These are phyloP conservation scores for Spondyliosoma cantharus DNA, from an alignment of 2,797 vertebrate species.

Conservation along the genomic window DNA sequence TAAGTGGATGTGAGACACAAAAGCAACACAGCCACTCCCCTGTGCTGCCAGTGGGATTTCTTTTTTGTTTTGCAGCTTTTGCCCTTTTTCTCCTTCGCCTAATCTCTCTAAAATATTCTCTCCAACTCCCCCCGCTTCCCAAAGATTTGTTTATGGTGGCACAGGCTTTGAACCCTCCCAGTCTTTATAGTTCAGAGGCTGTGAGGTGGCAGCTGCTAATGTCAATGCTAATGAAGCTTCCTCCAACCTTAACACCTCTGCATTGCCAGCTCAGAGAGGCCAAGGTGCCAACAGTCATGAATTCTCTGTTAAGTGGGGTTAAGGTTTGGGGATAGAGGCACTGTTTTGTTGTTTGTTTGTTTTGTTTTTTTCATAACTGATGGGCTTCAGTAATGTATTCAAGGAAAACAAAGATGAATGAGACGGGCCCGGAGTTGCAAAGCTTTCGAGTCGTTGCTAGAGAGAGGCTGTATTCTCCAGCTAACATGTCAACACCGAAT, in stretches of 20 bases:
- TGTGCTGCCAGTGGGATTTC: conserved; percentile 34
- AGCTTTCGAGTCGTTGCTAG: conserved; percentile 46
- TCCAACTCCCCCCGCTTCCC: conserved; percentile 47
- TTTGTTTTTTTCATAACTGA: conserved; percentile 9
- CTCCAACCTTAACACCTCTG: conserved; percentile 68
- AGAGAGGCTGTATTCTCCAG: conserved; percentile 45
- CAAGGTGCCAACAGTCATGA: conserved; percentile 44
- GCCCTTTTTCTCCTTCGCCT: conserved; percentile 62
- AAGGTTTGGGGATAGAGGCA: conserved; percentile 29
- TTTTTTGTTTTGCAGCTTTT: conserved; percentile 49
- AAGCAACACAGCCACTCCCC: conserved; percentile 38
- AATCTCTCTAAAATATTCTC: conserved; percentile 60
- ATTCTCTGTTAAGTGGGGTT: conserved; percentile 43
- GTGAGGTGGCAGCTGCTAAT: conserved; percentile 81
- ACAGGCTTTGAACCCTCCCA: conserved; percentile 80
- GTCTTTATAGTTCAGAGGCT: conserved; percentile 83
- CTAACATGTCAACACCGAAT: conserved; percentile 58
- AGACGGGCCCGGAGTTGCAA: conserved; percentile 56
- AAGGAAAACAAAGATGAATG: conserved; percentile 67
- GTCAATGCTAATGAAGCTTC: conserved; percentile 82
- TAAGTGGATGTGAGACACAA: conserved; percentile 52
- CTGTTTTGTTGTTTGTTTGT: neutral
- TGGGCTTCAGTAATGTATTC: conserved; percentile 69
- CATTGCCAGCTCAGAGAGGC: conserved; percentile 47
- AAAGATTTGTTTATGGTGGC: conserved; percentile 79